These are phyloP conservation scores for Heterochromis multidens DNA, from an alignment of 2,113 vertebrate species.

Conservation along the genomic window DNA sequence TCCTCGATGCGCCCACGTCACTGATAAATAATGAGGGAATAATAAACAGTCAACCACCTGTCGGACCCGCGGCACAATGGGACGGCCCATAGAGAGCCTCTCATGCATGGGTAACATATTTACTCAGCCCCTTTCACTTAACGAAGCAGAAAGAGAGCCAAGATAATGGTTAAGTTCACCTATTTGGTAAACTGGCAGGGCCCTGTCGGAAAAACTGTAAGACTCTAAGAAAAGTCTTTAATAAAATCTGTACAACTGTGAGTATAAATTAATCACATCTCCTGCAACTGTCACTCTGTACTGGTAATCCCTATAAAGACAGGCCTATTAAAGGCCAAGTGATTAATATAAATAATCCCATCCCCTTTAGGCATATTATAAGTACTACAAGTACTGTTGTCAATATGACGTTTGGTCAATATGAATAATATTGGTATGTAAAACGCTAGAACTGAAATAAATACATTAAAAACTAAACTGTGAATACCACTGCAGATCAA, in stretches of 20 bases:
- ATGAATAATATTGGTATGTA: background rate
- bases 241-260: background rate
- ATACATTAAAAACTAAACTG: background rate
- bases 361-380: background rate
- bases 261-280: background rate
- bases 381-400: background rate
- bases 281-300: background rate
- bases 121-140: slow-evolving; percentile 95
- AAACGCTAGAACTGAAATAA: background rate
- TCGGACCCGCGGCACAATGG: slow-evolving; percentile 88
- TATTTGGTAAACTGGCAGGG: slow-evolving; percentile 91
- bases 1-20: slow-evolving; percentile 54
- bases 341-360: background rate
- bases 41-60: slow-evolving; percentile 99
- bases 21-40: slow-evolving; percentile 75
- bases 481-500: background rate
- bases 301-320: background rate
- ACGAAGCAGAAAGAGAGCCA: slow-evolving; percentile 89
- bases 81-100: slow-evolving; percentile 83
- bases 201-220: background rate
- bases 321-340: background rate
- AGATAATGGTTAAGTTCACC: slow-evolving; percentile 96
- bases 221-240: background rate
- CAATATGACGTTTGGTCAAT: background rate
- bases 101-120: slow-evolving; percentile 99